These are phyloP conservation scores for Nemopilema nomurai DNA, from an alignment of 30 jellyfish, hydroid and myxozoan genomes.

Conservation along the genomic window DNA sequence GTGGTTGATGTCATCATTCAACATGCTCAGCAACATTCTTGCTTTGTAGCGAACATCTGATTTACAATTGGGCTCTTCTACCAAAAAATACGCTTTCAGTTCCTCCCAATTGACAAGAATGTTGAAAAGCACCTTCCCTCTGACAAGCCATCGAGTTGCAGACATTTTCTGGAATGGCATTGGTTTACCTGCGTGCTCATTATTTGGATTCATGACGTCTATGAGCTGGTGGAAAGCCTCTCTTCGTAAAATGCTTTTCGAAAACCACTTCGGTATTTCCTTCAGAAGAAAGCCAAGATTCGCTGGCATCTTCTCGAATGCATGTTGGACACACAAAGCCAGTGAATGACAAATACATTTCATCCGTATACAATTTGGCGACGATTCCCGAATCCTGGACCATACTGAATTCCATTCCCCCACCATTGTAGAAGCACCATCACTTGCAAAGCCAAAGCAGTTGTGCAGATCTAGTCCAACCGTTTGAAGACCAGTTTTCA, in stretches of 20 bases:
- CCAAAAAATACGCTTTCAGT: conserved; percentile 51
- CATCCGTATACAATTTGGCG: conserved; percentile 38
- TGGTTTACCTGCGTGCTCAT: conserved; percentile 35
- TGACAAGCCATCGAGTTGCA: conserved; percentile 59
- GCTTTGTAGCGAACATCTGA: conserved; percentile 53
- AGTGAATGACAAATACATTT: conserved; percentile 60
- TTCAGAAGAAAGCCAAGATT: conserved; percentile 20
- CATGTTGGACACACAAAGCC: conserved; percentile 48
- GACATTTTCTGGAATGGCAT: conserved; percentile 43
- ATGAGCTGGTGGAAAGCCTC: conserved; percentile 56
- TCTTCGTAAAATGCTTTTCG: conserved; percentile 37
- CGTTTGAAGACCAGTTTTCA: conserved; percentile 10
- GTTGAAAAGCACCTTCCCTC: conserved; percentile 61
- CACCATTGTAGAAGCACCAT: conserved; percentile 59
- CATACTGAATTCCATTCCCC: conserved; percentile 24
- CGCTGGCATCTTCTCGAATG: conserved; percentile 41
- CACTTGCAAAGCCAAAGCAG: conserved; percentile 53
- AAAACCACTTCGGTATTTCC: conserved; percentile 53
- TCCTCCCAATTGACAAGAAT: conserved; percentile 62
- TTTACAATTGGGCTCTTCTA: conserved; percentile 28
- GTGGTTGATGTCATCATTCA: conserved; percentile 29
- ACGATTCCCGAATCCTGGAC: conserved; percentile 10
- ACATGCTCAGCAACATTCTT: conserved; percentile 34
- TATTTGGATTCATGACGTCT: conserved; percentile 35
- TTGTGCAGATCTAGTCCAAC: conserved; percentile 33